These are phyloP conservation scores for Timandra comae DNA, from an alignment of 2,888 invertebrate species.

Conservation along the genomic window DNA sequence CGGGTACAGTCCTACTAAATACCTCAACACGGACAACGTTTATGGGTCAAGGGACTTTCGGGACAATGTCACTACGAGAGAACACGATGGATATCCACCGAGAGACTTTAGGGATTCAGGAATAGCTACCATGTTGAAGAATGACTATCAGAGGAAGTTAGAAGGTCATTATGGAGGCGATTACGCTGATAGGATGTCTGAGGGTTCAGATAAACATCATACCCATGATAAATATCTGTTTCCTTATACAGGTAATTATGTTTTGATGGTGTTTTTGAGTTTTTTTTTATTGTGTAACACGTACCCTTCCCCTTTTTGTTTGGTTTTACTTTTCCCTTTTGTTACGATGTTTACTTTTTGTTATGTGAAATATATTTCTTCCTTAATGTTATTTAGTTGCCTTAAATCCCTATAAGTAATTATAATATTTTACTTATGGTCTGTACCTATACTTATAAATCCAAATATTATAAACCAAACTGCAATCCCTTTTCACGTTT, in stretches of 20 bases:
- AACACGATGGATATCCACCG: constrained; percentile 61
- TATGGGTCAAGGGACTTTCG: constrained; percentile 64
- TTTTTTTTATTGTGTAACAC: no score
- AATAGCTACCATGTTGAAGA: constrained; percentile 71
- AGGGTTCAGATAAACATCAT: constrained; percentile 83
- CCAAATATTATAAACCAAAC: no score
- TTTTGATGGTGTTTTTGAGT: no score
- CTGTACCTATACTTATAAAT: no score
- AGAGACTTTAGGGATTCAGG: constrained; percentile 68
- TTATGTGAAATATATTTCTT: no score
- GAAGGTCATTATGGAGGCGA: constrained; percentile 66
- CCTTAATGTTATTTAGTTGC: no score
- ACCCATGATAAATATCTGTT: constrained; percentile 88
- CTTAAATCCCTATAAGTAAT: no score
- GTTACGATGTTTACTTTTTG: no score
- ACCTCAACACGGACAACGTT: constrained; percentile 52
- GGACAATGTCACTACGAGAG: constrained; percentile 55
- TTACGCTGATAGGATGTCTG: constrained; percentile 81
- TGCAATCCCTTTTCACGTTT: no score
- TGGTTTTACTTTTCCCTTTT: no score
- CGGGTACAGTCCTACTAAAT: constrained; percentile 69
- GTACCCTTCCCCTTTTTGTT: no score
- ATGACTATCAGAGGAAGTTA: constrained; percentile 70
- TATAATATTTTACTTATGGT: no score
- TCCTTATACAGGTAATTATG: constrained; percentile 88